A percentile compares a stretch with the other conserved stretches of the same genome.
Conservation (phyloP, 2,797 vertebrate genomes). For the Kryptolebias ocellatus region DNA sequence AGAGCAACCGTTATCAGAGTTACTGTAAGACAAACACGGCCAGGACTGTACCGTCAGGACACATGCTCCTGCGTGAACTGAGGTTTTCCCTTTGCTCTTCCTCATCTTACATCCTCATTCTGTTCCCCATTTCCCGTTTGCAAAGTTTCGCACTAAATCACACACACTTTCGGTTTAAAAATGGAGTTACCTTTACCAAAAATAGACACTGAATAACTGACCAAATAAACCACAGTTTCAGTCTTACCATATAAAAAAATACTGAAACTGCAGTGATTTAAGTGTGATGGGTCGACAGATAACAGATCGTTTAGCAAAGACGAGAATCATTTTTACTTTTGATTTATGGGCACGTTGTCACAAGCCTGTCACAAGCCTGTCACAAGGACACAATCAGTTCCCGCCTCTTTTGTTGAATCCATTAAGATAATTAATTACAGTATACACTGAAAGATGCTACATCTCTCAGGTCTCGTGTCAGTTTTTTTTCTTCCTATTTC, state of each 20-base stretch:
- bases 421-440: no score
- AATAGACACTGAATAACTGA: neutral
- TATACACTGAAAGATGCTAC: no score
- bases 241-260: neutral
- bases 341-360: no score
- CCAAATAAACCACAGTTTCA: neutral
- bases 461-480: no score
- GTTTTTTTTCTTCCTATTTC: no score
- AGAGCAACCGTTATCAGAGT: neutral
- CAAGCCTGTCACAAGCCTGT: no score
- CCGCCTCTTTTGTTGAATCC: no score
- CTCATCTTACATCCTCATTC: constrained; percentile 50
- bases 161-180: constrained; percentile 31
- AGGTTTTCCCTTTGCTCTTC: neutral
- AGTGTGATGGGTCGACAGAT: neutral
- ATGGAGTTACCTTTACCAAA: neutral
- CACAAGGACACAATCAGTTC: no score
- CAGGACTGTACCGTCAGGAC: neutral
- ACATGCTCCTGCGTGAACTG: neutral
- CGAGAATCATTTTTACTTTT: no score
- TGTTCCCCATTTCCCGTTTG: constrained; percentile 38
- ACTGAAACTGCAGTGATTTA: neutral
- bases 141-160: constrained; percentile 17
- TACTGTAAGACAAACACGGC: neutral
- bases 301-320: no score